Evolutionary conservation across 2,113 vertebrate species (phyloP).

Genomic region (Clarias macrocephalus): DNA sequence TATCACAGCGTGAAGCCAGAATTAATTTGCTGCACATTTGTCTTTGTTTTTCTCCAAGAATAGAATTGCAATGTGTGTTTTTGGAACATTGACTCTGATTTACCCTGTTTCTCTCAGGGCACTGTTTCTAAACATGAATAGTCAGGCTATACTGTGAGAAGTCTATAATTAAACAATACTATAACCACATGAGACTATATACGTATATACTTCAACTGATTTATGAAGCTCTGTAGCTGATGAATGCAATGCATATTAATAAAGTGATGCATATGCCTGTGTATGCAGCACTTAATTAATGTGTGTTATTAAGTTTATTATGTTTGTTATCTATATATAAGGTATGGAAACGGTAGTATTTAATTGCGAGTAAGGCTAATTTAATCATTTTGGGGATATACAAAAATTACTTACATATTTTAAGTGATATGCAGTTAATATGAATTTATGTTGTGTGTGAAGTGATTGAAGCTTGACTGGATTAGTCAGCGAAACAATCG

Average conservation of each 20-base stretch:
- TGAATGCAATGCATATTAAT: neutral
- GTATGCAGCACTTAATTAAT: no score
- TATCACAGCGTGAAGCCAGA: neutral
- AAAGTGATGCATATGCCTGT: neutral
- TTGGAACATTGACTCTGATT: neutral
- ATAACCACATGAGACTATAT: neutral
- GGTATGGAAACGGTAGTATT: neutral
- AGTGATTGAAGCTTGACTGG: neutral
- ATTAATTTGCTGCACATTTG: neutral
- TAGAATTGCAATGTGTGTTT: constrained; percentile 5
- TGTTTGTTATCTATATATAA: neutral
- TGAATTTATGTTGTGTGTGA: neutral
- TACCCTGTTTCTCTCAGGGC: neutral
- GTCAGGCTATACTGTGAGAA: no score
- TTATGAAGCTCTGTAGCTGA: neutral
- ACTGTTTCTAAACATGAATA: neutral
- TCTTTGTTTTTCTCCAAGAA: neutral
- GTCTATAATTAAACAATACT: neutral
- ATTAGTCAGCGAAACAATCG: neutral
- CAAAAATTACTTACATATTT: neutral
- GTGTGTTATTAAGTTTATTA: neutral
- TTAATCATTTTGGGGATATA: neutral
- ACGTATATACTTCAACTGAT: neutral
- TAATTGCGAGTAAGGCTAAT: neutral
- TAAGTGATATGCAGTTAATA: neutral